phyloP scores from a whole-genome alignment of 2,113 vertebrate genomes.

The Leptobrachium leishanense region DNA sequence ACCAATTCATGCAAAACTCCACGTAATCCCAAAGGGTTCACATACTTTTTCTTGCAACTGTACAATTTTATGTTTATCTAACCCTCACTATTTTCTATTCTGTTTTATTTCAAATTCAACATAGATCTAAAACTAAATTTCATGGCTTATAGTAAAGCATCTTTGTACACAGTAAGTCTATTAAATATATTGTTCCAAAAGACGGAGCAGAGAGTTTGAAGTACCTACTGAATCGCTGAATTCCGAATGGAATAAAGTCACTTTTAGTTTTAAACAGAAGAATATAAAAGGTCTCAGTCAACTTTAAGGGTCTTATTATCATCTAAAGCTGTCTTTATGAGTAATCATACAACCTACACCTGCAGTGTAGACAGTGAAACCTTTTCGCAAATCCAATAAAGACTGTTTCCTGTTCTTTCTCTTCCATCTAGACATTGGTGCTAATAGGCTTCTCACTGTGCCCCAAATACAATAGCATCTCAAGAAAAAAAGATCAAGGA shows the following conservation, averaged over 20 bases:
- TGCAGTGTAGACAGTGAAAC: slow-evolving; percentile 50
- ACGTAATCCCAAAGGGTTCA: too few species aligned
- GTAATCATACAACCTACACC: slow-evolving; percentile 53
- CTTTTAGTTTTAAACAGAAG: slow-evolving; percentile 18
- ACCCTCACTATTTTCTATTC: too few species aligned
- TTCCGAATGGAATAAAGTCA: slow-evolving; percentile 11
- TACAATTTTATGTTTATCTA: too few species aligned
- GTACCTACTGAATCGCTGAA: not conserved
- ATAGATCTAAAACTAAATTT: too few species aligned
- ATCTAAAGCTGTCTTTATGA: slow-evolving; percentile 30
- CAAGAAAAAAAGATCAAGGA: slow-evolving; percentile 52
- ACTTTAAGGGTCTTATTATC: slow-evolving; percentile 34
- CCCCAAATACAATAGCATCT: slow-evolving; percentile 50
- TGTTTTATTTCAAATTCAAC: too few species aligned
- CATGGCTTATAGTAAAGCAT: not conserved
- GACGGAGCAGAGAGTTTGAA: not conserved
- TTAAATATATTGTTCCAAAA: not conserved
- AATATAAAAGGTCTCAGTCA: slow-evolving; percentile 25
- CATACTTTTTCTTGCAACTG: too few species aligned
- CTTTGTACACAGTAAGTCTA: not conserved
- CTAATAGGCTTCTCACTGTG: slow-evolving; percentile 56
- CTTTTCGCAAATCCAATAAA: slow-evolving; percentile 55
- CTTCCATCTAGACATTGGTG: slow-evolving; percentile 53
- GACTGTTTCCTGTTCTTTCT: slow-evolving; percentile 48
- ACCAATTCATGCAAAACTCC: too few species aligned